Evolutionary conservation across 2,113 vertebrate genomes (phyloP), one percentile per base, ranked within the genome.

Genomic region (Halichoeres trimaculatus): DNA sequence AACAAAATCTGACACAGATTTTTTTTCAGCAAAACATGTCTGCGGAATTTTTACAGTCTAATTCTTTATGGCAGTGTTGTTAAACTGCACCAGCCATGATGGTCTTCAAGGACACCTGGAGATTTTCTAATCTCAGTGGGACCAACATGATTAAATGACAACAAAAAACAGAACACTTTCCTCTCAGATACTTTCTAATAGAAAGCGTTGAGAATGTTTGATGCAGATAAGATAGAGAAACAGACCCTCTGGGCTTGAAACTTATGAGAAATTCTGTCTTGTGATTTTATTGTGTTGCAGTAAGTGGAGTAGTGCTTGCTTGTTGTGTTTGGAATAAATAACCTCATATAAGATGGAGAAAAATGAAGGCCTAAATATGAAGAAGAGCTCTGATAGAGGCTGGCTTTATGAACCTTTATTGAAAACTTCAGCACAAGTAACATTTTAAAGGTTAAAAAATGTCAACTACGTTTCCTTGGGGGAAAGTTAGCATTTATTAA

Each of bases 211-310:
- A 56, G 11, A 51, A 23, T 50, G 26, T 12, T 34, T 5, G 61
- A 51, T 56, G 26, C 12, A 24, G 22, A 51, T 43, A 30, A 35
- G 20, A 30, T 10, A 22, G 10, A 26, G 73, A 14, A 10, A 63
- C 34, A 56, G 47, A 43, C 3, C 45, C 59, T 47, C 61, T 65
- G 22, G 57, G 66, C 71, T 77, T 68, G 2, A 60, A 73, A 14
- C 43, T 43, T 63, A 20, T 69, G 54, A 74, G 19, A 69, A 67
- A 48, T 64, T 10, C 5, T 48, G 70, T 78, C 64, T 75, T 75
- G 65, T 81, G 77, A 79, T 75, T 75, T 78, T 57, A 20, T 76
- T 58, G 71, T 56, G 43, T 38, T 65, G 17, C 43, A 70, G 51
- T 16, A 10, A 70, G 51, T 12, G 10, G 22, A 71, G 41, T 30